A percentile compares a stretch with the other conserved stretches of the same genome.
These are phyloP conservation scores for Gadopsis bispinosus DNA, from an alignment of 2,797 vertebrate species.

Conservation along the genomic window DNA sequence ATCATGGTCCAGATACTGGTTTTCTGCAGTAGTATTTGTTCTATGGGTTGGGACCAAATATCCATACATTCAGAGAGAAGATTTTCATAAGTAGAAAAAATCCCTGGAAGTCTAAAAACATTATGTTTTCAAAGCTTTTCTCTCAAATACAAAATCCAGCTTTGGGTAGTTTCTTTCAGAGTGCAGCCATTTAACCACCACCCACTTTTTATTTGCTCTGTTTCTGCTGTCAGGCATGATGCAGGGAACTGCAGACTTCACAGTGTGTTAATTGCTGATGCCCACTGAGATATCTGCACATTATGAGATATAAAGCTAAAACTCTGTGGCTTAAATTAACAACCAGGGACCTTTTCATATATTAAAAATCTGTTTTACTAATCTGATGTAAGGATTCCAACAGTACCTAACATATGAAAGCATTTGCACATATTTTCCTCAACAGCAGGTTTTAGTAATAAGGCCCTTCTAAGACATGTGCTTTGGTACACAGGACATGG, in stretches of 20 bases:
- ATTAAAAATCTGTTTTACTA: neutral
- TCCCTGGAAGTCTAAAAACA: conserved; percentile 4
- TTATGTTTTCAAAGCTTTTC: conserved; percentile 8
- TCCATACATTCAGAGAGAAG: neutral
- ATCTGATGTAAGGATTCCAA: conserved; percentile 12
- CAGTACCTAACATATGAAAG: neutral
- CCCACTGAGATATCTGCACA: conserved; percentile 21
- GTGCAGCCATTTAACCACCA: conserved; percentile 25
- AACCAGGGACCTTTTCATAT: neutral
- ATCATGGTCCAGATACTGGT: conserved; percentile 10
- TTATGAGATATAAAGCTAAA: conserved; percentile 10
- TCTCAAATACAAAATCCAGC: conserved; percentile 12
- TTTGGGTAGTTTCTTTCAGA: conserved; percentile 16
- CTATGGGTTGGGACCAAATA: neutral
- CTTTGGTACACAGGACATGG: neutral
- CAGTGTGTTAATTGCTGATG: conserved; percentile 22
- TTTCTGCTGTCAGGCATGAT: conserved; percentile 36
- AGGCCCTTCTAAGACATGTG: neutral
- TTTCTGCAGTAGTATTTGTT: conserved; percentile 7
- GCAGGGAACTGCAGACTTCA: conserved; percentile 20
- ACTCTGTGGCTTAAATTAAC: conserved; percentile 21
- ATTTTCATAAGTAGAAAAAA: neutral
- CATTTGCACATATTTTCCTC: neutral
- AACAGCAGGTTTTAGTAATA: neutral
- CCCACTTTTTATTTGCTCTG: conserved; percentile 16